phyloP scores from a whole-genome alignment of 2,888 invertebrate species.

The Meganola albula region DNA sequence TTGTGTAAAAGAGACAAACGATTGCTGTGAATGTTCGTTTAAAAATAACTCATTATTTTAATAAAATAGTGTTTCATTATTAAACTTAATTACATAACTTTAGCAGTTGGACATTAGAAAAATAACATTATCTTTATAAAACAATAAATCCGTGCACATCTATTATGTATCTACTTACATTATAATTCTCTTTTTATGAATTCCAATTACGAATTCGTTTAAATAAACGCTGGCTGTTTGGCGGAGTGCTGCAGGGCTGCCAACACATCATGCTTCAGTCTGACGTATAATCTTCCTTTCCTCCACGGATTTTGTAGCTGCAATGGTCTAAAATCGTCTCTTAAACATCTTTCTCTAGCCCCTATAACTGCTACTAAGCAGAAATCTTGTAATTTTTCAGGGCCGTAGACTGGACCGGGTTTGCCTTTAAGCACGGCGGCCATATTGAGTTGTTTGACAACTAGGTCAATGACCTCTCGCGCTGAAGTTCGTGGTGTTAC shows the following conservation, averaged over 20 bases:
- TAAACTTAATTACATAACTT: no score
- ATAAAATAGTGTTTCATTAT: no score
- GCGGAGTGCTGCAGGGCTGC: conserved; percentile 93
- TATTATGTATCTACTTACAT: background rate
- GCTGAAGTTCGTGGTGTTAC: conserved; percentile 96
- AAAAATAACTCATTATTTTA: no score
- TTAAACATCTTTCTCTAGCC: conserved; percentile 92
- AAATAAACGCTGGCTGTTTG: conserved; percentile 84
- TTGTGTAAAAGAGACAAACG: no score
- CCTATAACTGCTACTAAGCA: conserved; percentile 97
- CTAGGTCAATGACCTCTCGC: conserved; percentile 95
- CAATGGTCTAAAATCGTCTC: conserved; percentile 96
- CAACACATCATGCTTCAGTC: conserved; percentile 92
- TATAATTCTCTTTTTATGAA: conserved; percentile 11
- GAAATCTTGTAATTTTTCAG: conserved; percentile 90
- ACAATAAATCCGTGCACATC: background rate
- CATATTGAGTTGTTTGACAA: conserved; percentile 97
- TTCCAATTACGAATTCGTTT: conserved; percentile 26
- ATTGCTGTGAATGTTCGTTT: no score
- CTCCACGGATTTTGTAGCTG: conserved; percentile 97
- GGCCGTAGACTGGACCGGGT: conserved; percentile 89
- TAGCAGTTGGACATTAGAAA: no score
- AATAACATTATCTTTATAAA: no score
- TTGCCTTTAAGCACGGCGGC: conserved; percentile 91
- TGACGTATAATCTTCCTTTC: conserved; percentile 93